A percentile compares a stretch with the other conserved stretches of the same genome.
Evolutionary conservation across 2,113 vertebrate genomes (phyloP).

Genomic region (Lota lota): DNA sequence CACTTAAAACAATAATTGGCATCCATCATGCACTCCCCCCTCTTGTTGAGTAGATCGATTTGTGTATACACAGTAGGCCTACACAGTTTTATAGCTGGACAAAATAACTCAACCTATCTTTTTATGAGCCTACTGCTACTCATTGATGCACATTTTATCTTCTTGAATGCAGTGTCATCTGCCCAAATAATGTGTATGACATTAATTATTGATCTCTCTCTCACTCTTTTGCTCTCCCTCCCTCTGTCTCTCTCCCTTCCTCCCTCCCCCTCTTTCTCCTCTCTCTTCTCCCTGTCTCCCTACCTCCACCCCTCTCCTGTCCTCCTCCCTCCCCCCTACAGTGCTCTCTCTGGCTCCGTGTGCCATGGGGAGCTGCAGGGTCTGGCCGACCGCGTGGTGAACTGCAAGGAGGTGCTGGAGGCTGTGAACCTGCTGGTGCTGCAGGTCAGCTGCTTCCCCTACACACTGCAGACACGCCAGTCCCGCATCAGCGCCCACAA

Average conservation of each 20-base stretch:
- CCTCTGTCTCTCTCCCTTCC: neutral
- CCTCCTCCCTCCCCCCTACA: conserved; percentile 19
- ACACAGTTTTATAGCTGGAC: no score
- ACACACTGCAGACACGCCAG: conserved; percentile 90
- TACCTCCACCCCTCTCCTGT: neutral
- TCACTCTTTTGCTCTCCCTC: conserved; percentile 3
- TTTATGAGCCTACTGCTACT: no score
- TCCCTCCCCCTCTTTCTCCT: no score
- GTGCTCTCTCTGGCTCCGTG: conserved; percentile 84
- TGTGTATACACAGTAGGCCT: no score
- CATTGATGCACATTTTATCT: no score
- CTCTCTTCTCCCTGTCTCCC: neutral
- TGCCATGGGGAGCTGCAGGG: conserved; percentile 92
- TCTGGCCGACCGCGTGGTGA: conserved; percentile 93
- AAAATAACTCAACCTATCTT: no score
- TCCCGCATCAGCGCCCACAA: conserved; percentile 90
- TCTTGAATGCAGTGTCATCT: no score
- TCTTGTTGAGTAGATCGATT: no score
- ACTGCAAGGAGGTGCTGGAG: conserved; percentile 92
- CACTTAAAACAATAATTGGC: no score
- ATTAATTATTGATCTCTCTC: neutral
- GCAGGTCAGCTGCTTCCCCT: conserved; percentile 96
- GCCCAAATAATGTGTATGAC: no score
- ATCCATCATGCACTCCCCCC: no score
- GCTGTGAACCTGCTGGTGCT: conserved; percentile 95